phyloP scores from a whole-genome alignment of 1,140 invertebrate genomes.

The Polypedilum pembai region DNA sequence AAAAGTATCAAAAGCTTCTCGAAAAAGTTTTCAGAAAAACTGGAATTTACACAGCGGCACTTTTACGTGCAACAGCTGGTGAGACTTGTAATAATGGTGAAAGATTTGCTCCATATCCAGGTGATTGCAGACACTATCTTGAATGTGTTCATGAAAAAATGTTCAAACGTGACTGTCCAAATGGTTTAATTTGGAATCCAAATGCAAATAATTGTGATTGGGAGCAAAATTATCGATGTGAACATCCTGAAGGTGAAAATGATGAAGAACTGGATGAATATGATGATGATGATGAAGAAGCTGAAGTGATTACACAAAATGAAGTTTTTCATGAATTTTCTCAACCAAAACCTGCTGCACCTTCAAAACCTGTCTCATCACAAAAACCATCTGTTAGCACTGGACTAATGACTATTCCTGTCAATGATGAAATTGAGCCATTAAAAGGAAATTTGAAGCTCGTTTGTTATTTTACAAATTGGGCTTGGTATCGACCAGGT shows the following conservation, averaged over 20 bases:
- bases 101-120: conserved; percentile 52
- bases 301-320: conserved; percentile 31
- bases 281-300: neutral
- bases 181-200: conserved; percentile 67
- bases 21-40: conserved; percentile 33
- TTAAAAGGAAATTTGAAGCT: conserved; percentile 57
- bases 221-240: conserved; percentile 46
- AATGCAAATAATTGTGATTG: conserved; percentile 64
- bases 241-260: neutral
- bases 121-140: conserved; percentile 64
- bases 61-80: conserved; percentile 38
- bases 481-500: conserved; percentile 85
- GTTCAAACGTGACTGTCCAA: neutral
- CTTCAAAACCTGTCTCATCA: conserved; percentile 37
- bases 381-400: conserved; percentile 33
- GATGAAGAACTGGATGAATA: neutral
- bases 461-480: conserved; percentile 90
- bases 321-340: neutral
- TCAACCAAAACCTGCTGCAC: conserved; percentile 39
- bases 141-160: conserved; percentile 72
- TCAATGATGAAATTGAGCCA: conserved; percentile 41
- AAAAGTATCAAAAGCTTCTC: conserved; percentile 34
- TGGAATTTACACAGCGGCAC: neutral
- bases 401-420: conserved; percentile 30
- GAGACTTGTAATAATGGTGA: conserved; percentile 54